Conservation (phyloP, 1,140 invertebrate genomes). For the Eumeta japonica region DNA sequence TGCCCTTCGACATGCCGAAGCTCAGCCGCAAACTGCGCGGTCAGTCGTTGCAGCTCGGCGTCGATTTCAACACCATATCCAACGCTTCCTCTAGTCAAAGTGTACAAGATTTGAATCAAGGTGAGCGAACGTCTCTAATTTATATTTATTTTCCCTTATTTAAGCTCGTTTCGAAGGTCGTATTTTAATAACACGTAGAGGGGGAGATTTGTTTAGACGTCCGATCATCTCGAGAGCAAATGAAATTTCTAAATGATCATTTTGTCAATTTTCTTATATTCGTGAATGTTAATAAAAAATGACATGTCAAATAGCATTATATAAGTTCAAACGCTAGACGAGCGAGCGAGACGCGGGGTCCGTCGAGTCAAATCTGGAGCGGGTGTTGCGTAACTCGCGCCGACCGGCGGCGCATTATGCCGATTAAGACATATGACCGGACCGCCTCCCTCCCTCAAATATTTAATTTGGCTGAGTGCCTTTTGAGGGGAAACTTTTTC, state of each 20-base stretch:
- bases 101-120: slow-evolving; percentile 68
- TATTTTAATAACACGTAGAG: too few relatives aligned
- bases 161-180: too few relatives aligned
- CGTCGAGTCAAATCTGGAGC: slow-evolving; percentile 35
- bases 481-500: slow-evolving; percentile 40
- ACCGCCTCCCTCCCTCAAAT: slow-evolving; percentile 38
- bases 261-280: slow-evolving; percentile 22
- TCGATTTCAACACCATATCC: slow-evolving; percentile 64
- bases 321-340: too few relatives aligned
- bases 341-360: too few relatives aligned
- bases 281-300: too few relatives aligned
- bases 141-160: slow-evolving; percentile 10
- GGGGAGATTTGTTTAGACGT: too few relatives aligned
- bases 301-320: too few relatives aligned
- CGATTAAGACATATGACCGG: slow-evolving; percentile 55
- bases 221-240: too few relatives aligned
- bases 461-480: slow-evolving; percentile 55
- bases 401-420: slow-evolving; percentile 44
- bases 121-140: too few relatives aligned
- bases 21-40: slow-evolving; percentile 68
- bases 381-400: slow-evolving; percentile 27
- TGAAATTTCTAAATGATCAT: too few relatives aligned
- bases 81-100: slow-evolving; percentile 78
- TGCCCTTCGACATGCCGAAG: slow-evolving; percentile 90
- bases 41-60: slow-evolving; percentile 45